A percentile compares a stretch with the other conserved stretches of the same genome.
Conservation (phyloP, 2,797 vertebrate species). For the Sparidentex hasta region DNA sequence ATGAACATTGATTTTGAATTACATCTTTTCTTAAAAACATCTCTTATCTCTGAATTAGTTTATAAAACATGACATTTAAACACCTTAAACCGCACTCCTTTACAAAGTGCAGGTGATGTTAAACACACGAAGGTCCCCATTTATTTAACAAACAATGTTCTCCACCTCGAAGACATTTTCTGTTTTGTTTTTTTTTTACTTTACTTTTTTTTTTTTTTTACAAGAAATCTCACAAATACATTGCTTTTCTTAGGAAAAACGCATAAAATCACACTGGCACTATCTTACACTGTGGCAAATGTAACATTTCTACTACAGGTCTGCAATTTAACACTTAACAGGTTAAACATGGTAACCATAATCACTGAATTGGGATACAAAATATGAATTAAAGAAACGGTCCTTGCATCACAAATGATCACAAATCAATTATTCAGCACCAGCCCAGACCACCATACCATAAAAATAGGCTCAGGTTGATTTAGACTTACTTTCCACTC, state of each 20-base stretch:
- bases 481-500: conserved; percentile 36
- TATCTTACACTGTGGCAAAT: conserved; percentile 69
- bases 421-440: conserved; percentile 63
- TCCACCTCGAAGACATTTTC: conserved; percentile 59
- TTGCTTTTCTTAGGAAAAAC: conserved; percentile 73
- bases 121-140: conserved; percentile 74
- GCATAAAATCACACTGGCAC: conserved; percentile 69
- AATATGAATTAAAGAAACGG: conserved; percentile 46
- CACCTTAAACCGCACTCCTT: conserved; percentile 80
- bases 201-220: conserved; percentile 41
- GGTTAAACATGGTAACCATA: conserved; percentile 74
- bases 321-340: conserved; percentile 69
- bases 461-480: conserved; percentile 53
- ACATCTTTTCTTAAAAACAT: conserved; percentile 78
- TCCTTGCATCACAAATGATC: conserved; percentile 52
- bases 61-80: conserved; percentile 91
- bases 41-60: conserved; percentile 91
- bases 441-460: conserved; percentile 42
- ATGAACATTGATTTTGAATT: conserved; percentile 85
- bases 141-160: conserved; percentile 66
- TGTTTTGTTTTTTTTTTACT: conserved; percentile 3
- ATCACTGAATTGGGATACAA: conserved; percentile 57
- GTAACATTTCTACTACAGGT: conserved; percentile 73
- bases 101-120: conserved; percentile 77
- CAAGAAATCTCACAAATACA: conserved; percentile 74